Evolutionary conservation across 1,140 invertebrate genomes (phyloP), one percentile per base, ranked within the genome.

Genomic region (Drosophila melanica): DNA sequence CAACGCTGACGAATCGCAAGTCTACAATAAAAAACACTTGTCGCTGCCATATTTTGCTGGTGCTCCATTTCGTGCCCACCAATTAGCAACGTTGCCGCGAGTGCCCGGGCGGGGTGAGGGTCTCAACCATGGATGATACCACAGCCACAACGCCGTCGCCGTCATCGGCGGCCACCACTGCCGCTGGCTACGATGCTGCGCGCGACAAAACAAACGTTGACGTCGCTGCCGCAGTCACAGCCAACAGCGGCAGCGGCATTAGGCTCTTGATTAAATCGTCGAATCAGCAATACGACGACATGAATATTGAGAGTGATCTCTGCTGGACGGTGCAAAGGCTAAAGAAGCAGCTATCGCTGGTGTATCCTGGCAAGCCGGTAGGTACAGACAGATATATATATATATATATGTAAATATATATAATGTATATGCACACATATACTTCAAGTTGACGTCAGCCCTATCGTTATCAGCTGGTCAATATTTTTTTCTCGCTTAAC

Each of bases 291-390:
- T 95, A 97, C 79, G 96, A 96, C 74, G 97, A 98, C 92, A 95
- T 97, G 87, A 95, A 95, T 64, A 93, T 98, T 51, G 94, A 96
- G 73, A 97, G 97, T 91, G 94, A 96, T 86, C 93, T 95, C 35
- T 94, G 94, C 65, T 98, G 97, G 97, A 97, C 96, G n/a, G 95
- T 98, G 57, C 93, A 94, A 66, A 94, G 95, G 90, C 92, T 98
- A 23, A 98, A 98, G 93, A 94, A 95, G 65, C 95, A 98, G 90
- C 92, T 98, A 18, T 95, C 95, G 4, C 93, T 96, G 92, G 95
- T 97, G 59, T 98, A 98, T 93, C 97, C 97, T 12, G 96, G 94
- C 89, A 97, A 97, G 94, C 97, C 97, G 86, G 97, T 98, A 94
- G 94, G 95, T 94, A 65, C 1, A 33, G 93, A 59, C 33, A 11